Base-by-base conservation (phyloP, 2,888 invertebrate species). In the Leptinotarsa juncta region DNA sequence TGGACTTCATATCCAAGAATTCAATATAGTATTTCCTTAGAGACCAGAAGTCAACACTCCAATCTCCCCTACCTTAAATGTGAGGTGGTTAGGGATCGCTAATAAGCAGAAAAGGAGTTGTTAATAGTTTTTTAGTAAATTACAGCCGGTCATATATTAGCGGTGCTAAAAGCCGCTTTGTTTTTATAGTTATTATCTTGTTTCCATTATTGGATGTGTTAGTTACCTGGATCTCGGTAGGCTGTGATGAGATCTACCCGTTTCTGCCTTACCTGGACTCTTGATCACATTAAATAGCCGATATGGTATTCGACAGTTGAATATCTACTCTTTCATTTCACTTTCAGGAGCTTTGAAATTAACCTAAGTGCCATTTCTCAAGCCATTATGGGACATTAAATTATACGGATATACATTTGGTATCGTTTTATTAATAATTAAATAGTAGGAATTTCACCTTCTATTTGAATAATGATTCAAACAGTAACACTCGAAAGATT, bases 131-230 rank as follows among this genome's bases (percentile, higher is more conserved):
- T 83, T 82, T 78, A 82, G 82, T 83, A 82, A 84, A 84, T 84
- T 83, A 81, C 82, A 79, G 79, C 77, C 79, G 79, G 81, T 81
- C 83, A 79, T 83, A 83, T 82, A 81, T 83, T 82, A 82, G 81
- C 82, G 81, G 83, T 82, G 81, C 81, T 83, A 83, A 84, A 79
- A 83, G 83, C 84, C 81, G 84, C 83, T 82, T 84, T 83, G 83
- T 84, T 84, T 85, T 85, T 84, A 84, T 84, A 80, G 84, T 84
- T 84, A 84, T 85, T 85, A 84, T 82, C 84, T 83, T 84, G 84
- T 85, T 85, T 84, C 83, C 83, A 85, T 83, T 84, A 84, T 84
- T 83, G 84, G 84, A 82, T 80, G 83, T 83, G 83, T 85, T 82
- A 82, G 84, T 83, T 84, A 83, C 83, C 83, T 82, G 82, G 77